Percentiles rank a stretch among this genome's conserved stretches.
Conservation (phyloP, 1,140 invertebrate genomes). For the Trichogramma pretiosum region DNA sequence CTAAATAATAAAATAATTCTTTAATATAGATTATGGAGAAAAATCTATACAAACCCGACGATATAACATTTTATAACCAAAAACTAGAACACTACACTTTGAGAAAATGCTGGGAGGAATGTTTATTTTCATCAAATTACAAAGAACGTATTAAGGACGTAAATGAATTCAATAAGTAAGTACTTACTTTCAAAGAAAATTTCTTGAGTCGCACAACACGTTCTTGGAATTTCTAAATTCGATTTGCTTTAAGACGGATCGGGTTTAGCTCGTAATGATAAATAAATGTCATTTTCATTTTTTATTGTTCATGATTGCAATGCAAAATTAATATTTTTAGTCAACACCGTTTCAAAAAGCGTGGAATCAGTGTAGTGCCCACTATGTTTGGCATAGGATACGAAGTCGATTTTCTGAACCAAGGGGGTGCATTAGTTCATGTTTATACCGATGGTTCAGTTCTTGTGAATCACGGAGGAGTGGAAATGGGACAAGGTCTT, state of each 20-base stretch:
- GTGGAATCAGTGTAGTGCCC: slow-evolving; percentile 75
- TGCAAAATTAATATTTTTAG: slow-evolving; percentile 37
- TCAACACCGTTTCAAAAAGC: slow-evolving; percentile 75
- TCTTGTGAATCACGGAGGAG: slow-evolving; percentile 78
- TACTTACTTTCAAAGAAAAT: no score
- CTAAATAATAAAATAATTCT: background rate
- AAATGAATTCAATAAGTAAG: slow-evolving; percentile 63
- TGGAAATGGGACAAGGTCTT: slow-evolving; percentile 93
- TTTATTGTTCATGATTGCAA: no score
- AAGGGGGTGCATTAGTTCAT: slow-evolving; percentile 82
- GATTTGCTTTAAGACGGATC: no score
- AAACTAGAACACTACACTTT: slow-evolving; percentile 64
- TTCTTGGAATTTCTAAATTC: no score
- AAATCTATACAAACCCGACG: slow-evolving; percentile 75
- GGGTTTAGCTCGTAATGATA: no score
- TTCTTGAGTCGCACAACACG: no score
- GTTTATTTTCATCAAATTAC: slow-evolving; percentile 59
- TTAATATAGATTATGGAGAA: slow-evolving; percentile 48
- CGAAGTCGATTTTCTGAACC: slow-evolving; percentile 70
- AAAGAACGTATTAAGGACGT: slow-evolving; percentile 50
- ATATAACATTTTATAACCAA: slow-evolving; percentile 71
- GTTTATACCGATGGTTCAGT: slow-evolving; percentile 89
- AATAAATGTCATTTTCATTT: no score
- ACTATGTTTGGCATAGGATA: slow-evolving; percentile 87
- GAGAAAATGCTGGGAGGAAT: slow-evolving; percentile 71